These are phyloP conservation scores for Actinostola sp. DNA, from an alignment of 92 coral and sea anemone species.

Conservation along the genomic window DNA sequence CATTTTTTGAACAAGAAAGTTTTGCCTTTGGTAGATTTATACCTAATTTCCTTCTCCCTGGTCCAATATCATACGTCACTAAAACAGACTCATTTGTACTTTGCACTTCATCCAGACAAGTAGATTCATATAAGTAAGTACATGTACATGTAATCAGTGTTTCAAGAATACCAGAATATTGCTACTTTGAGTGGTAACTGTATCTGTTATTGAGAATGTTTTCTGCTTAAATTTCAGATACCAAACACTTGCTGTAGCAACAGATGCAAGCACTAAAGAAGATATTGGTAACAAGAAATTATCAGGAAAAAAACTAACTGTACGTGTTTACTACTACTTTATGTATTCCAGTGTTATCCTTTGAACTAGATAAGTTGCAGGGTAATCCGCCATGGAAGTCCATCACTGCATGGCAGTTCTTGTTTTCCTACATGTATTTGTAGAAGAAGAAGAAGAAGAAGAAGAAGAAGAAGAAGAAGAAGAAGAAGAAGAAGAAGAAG, in stretches of 20 bases:
- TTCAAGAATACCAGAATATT: neutral
- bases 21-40: slow-evolving; percentile 98
- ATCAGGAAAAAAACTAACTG: slow-evolving; percentile 94
- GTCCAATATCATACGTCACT: slow-evolving; percentile 76
- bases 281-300: slow-evolving; percentile 83
- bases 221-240: slow-evolving; percentile 57
- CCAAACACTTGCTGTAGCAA: slow-evolving; percentile 97
- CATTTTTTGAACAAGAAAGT: slow-evolving; percentile 99
- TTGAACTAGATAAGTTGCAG: too few relatives aligned
- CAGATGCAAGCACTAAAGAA: slow-evolving; percentile 94
- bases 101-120: slow-evolving; percentile 76
- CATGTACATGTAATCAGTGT: neutral
- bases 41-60: slow-evolving; percentile 92
- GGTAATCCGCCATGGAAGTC: too few relatives aligned
- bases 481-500: too few relatives aligned
- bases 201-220: neutral
- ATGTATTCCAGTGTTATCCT: too few relatives aligned
- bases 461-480: too few relatives aligned
- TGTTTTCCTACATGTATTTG: too few relatives aligned
- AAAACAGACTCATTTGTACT: slow-evolving; percentile 89
- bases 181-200: neutral
- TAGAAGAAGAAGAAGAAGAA: too few relatives aligned
- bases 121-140: slow-evolving; percentile 92
- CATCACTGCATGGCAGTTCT: too few relatives aligned
- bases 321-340: too few relatives aligned